These are phyloP conservation scores for Rhodeus uyekii DNA, from an alignment of 2,797 vertebrate genomes.

Conservation along the genomic window DNA sequence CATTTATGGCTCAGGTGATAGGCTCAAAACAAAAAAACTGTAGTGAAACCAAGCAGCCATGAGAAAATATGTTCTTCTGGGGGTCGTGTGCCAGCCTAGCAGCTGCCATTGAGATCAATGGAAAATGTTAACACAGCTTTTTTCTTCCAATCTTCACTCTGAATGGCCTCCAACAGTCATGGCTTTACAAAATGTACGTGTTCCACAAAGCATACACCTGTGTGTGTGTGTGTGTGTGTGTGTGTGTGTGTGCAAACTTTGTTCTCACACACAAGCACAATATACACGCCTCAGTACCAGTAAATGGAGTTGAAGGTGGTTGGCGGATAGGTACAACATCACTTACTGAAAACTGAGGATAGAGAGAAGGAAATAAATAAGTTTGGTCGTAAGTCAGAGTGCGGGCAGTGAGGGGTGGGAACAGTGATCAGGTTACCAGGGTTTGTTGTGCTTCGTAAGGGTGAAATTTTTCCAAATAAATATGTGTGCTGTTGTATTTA, in stretches of 20 bases:
- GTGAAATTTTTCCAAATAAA: slow-evolving; percentile 58
- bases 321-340: background rate
- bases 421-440: slow-evolving; percentile 51
- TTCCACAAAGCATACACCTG: slow-evolving; percentile 10
- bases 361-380: slow-evolving; percentile 15
- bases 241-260: background rate
- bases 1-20: background rate
- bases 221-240: background rate
- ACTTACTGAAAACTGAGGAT: slow-evolving; percentile 19
- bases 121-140: background rate
- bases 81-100: slow-evolving; percentile 5
- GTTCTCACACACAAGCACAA: slow-evolving; percentile 29
- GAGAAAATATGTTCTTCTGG: background rate
- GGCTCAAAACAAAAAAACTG: background rate
- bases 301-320: background rate
- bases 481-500: slow-evolving; percentile 48
- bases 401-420: slow-evolving; percentile 40
- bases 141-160: background rate
- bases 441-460: slow-evolving; percentile 72
- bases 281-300: background rate
- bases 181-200: slow-evolving; percentile 42
- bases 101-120: slow-evolving; percentile 5
- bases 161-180: background rate
- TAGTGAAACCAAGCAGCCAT: background rate
- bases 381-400: slow-evolving; percentile 18